These are phyloP conservation scores for Enoplosus armatus DNA, from an alignment of 2,797 vertebrate genomes.

Conservation along the genomic window DNA sequence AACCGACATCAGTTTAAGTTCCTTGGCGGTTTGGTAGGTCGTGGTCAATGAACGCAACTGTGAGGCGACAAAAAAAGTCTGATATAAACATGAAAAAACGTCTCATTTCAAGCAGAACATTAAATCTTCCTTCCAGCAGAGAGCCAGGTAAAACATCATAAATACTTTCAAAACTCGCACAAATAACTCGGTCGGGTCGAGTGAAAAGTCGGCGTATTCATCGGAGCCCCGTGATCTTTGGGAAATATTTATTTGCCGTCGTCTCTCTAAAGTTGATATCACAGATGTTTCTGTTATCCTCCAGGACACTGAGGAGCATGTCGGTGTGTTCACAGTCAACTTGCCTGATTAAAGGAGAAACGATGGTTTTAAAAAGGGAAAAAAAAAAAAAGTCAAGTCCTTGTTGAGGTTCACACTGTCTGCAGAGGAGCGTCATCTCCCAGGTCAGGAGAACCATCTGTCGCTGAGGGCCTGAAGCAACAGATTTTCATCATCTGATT, in stretches of 20 bases:
- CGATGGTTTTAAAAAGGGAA: not conserved
- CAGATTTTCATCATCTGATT: conserved; percentile 12
- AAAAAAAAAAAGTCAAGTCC: not conserved
- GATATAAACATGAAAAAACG: not conserved
- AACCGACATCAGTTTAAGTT: not conserved
- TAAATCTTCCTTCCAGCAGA: not conserved
- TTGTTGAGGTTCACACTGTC: conserved; percentile 1
- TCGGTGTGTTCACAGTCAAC: conserved; percentile 26
- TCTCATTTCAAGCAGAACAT: not conserved
- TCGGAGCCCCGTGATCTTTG: conserved; percentile 4
- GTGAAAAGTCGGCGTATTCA: not conserved
- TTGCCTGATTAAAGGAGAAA: not conserved
- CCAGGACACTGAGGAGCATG: not conserved
- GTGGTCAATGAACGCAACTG: not conserved
- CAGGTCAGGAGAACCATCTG: conserved; percentile 39
- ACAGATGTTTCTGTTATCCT: not conserved
- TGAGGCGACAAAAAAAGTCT: not conserved
- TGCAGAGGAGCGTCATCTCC: not conserved
- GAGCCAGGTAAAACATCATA: conserved; percentile 14
- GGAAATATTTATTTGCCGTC: conserved; percentile 3
- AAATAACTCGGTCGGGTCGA: not conserved
- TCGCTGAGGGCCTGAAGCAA: not conserved
- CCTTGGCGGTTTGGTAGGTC: not conserved
- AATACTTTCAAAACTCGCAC: conserved; percentile 3
- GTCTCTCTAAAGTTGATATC: not conserved